Percentiles rank a stretch among this genome's conserved stretches.
Conservation (phyloP, 2,113 vertebrate species). For the Ciconia boyciana region DNA sequence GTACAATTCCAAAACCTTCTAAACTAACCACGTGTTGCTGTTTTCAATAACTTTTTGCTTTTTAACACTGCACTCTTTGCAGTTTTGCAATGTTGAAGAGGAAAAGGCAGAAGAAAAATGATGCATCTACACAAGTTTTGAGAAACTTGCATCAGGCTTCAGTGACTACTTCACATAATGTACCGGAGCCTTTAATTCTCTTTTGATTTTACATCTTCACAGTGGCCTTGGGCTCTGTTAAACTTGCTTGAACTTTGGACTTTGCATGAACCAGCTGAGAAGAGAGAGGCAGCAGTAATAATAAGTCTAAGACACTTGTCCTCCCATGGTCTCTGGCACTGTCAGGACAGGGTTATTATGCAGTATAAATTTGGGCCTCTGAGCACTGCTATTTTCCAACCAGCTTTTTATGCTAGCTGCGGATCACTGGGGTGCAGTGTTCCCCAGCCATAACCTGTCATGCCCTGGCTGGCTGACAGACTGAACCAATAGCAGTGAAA, state of each 20-base stretch:
- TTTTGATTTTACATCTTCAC: not conserved
- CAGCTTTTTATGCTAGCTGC: not conserved
- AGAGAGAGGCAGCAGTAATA: not conserved
- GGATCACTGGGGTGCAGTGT: not conserved
- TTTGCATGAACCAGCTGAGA: not conserved
- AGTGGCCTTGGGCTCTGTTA: not conserved
- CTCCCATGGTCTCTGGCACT: not conserved
- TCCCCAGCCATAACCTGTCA: not conserved
- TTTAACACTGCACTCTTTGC: not conserved
- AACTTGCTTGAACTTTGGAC: not conserved
- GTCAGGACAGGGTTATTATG: not conserved
- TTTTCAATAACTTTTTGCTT: not conserved
- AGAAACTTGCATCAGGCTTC: not conserved
- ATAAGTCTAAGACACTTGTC: not conserved
- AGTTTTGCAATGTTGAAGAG: not conserved
- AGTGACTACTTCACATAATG: not conserved
- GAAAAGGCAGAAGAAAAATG: not conserved
- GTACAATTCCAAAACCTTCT: not conserved
- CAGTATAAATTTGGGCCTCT: accelerated
- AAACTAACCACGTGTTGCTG: no score
- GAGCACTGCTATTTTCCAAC: not conserved
- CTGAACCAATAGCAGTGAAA: not conserved
- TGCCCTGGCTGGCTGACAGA: not conserved
- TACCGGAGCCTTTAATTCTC: not conserved
- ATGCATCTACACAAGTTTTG: not conserved